A percentile compares a stretch with the other conserved stretches of the same genome.
Evolutionary conservation across 1,140 invertebrate species (phyloP).

Genomic region (Leptopilina clavipes): DNA sequence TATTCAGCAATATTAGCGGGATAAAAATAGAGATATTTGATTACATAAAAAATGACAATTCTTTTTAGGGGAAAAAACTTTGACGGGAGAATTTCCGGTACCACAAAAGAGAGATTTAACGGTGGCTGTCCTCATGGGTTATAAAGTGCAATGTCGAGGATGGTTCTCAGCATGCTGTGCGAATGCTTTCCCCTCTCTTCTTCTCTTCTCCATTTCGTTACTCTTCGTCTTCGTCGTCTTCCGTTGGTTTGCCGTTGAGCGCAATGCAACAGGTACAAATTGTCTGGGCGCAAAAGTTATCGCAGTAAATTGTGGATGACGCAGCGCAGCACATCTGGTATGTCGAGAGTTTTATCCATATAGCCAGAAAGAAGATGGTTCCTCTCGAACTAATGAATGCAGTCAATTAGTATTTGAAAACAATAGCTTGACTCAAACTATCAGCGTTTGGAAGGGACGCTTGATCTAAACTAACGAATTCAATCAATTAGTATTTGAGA

Average conservation of each 20-base stretch:
- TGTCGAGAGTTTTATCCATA: conserved; percentile 57
- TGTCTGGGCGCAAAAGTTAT: conserved; percentile 66
- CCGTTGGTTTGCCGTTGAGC: conserved; percentile 41
- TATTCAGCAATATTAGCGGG: too few species aligned
- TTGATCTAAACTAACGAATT: too few species aligned
- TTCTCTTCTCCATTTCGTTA: conserved; percentile 30
- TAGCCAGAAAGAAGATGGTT: conserved; percentile 1
- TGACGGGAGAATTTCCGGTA: conserved; percentile 11
- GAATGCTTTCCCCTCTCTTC: too few species aligned
- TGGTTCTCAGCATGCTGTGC: conserved; percentile 56
- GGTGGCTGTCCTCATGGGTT: conserved; percentile 61
- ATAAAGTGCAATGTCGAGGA: conserved; percentile 58
- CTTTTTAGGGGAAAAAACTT: too few species aligned
- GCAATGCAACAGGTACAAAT: conserved; percentile 65
- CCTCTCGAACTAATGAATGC: not conserved
- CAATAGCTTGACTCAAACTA: too few species aligned
- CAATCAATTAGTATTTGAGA: too few species aligned
- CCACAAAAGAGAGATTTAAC: conserved; percentile 38
- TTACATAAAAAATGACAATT: too few species aligned
- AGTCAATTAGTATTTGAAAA: too few species aligned
- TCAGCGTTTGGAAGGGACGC: too few species aligned
- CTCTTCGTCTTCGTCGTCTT: conserved; percentile 22
- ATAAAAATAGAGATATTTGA: too few species aligned
- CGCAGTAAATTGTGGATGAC: conserved; percentile 66
- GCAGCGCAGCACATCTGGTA: conserved; percentile 63